These are phyloP conservation scores for Ricordea florida DNA, from an alignment of 92 coral and sea anemone genomes.

Conservation along the genomic window DNA sequence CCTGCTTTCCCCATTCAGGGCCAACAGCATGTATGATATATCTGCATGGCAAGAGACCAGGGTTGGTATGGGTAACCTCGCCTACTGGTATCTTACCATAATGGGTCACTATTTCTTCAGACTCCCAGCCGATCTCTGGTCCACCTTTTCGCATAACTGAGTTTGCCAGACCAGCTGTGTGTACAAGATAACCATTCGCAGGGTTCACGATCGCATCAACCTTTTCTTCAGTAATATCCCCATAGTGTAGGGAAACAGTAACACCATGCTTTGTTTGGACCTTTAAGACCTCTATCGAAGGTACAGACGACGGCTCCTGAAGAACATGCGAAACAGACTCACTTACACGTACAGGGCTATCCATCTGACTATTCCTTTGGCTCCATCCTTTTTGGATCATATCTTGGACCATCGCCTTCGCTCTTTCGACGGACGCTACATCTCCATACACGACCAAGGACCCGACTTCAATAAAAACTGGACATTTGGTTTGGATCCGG, in stretches of 20 bases:
- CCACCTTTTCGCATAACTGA: conserved; percentile 69
- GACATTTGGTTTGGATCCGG: not conserved
- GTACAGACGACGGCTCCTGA: too few species aligned
- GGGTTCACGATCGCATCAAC: conserved; percentile 86
- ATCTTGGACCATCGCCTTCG: not conserved
- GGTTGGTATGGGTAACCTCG: conserved; percentile 52
- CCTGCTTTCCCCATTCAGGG: conserved; percentile 59
- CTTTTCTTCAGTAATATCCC: conserved; percentile 60
- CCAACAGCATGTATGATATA: conserved; percentile 77
- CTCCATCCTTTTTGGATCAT: too few species aligned
- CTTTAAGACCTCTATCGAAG: not conserved
- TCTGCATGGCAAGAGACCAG: conserved; percentile 66
- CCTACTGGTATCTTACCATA: conserved; percentile 4
- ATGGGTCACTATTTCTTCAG: not conserved
- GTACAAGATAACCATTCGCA: conserved; percentile 48
- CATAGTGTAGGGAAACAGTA: conserved; percentile 46
- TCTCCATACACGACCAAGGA: conserved; percentile 48
- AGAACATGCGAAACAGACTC: too few species aligned
- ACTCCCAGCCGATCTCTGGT: conserved; percentile 46
- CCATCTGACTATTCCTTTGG: not conserved
- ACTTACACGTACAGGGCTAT: not conserved
- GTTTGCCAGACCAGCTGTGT: conserved; percentile 45
- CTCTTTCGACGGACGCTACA: conserved; percentile 5
- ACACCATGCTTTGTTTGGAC: conserved; percentile 12
- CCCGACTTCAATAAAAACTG: too few species aligned